Base-by-base conservation (phyloP, 2,888 invertebrate species). In the Teinopalpus imperialis region DNA sequence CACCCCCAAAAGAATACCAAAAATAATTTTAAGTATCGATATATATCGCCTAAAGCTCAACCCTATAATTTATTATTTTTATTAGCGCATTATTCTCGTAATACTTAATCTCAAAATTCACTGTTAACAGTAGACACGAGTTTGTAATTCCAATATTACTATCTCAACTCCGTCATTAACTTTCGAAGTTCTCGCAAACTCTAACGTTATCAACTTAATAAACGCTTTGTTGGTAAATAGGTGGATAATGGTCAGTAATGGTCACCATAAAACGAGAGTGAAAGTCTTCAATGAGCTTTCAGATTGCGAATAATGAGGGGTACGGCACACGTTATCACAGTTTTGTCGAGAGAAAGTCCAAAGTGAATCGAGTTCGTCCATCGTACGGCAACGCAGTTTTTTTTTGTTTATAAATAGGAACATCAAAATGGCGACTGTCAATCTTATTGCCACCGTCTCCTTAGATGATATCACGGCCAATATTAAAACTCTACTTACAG, bases 281-380 rank as follows among this genome's bases (percentile, higher is more conserved):
- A 85, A 85, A 85, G 85, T 66, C 48, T 43, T 60, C 64, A 64
- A 67, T 66, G 66, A 69, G 72, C 76, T 73, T 73, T 70, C 66
- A 64, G 76, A 78, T 67, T 55, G 56, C 66, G 63, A 73, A 68
- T 78, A 77, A 81, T 81, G 71, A 76, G 68, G 67, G 72, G 77
- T 81, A 82, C 71, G 63, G 70, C 73, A 78, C 77, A 69, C 69
- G 75, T 76, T 79, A 81, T 79, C 81, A 65, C 67, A 70, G 65
- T 65, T 75, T 78, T 73, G 75, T 76, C 69, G 74, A 72, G 57
- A 63, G 81, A 86, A 85, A 86, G 85, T 74, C 56, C 63, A 63
- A 69, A 59, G 54, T 56, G 59, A 58, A 57, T 53, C 59, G 56
- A 55, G 61, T 62, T 63, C 57, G 62, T 64, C 59, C 60, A 59